phyloP scores from a whole-genome alignment of 2,113 vertebrate genomes.

The Psophia crepitans region DNA sequence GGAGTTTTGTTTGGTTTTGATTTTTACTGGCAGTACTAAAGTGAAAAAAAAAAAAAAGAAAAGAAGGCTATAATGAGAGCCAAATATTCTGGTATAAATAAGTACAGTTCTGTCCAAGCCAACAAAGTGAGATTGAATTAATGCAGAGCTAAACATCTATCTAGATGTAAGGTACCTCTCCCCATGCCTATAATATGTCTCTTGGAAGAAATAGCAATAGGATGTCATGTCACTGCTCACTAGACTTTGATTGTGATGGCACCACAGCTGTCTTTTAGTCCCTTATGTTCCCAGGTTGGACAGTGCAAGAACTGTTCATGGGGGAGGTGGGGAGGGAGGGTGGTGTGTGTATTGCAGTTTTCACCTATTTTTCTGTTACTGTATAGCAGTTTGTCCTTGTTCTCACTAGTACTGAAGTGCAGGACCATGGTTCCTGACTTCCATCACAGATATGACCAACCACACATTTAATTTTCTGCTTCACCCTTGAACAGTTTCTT shows the following conservation, averaged over 20 bases:
- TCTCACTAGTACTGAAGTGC: not conserved
- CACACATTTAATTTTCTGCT: not conserved
- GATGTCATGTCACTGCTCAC: not conserved
- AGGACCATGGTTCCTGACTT: not conserved
- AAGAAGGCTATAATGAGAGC: not conserved
- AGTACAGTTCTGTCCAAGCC: not conserved
- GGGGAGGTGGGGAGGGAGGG: too few relatives aligned
- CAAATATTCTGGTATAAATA: not conserved
- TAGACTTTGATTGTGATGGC: not conserved
- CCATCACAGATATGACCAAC: not conserved
- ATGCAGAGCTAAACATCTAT: not conserved
- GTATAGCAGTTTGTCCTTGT: not conserved
- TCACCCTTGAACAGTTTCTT: not conserved
- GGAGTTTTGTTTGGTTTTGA: constrained; percentile 40
- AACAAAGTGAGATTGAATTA: not conserved
- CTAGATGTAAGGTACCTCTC: not conserved
- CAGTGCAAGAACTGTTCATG: not conserved
- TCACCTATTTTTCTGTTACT: not conserved
- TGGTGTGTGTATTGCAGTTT: not conserved
- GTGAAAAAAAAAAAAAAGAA: not conserved
- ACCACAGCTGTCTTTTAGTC: not conserved
- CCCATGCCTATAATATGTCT: not conserved
- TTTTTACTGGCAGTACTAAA: constrained; percentile 26
- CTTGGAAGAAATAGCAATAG: not conserved
- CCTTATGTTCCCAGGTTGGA: not conserved